Evolutionary conservation across 1,140 invertebrate species (phyloP).

Genomic region (Coenobita brevimanus): DNA sequence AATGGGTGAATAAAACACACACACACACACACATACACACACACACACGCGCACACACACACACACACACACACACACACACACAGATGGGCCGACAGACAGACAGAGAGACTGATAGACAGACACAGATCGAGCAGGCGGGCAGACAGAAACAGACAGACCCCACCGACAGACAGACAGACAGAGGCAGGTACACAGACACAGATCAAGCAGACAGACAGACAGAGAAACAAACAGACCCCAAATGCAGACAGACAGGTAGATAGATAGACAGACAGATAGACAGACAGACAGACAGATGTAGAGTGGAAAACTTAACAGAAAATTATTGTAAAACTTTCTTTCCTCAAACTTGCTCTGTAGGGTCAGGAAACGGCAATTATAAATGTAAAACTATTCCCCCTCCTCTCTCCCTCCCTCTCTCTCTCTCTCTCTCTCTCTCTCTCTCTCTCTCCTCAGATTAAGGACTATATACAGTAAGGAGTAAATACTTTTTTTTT

Average conservation of each 20-base stretch:
- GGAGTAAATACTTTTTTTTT: too few relatives aligned
- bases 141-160: too few relatives aligned
- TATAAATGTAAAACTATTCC: too few relatives aligned
- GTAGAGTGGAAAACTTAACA: neutral
- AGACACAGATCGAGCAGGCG: neutral
- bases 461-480: neutral
- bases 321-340: neutral
- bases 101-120: neutral
- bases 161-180: neutral
- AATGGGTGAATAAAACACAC: neutral
- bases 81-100: too few relatives aligned
- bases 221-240: too few relatives aligned
- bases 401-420: too few relatives aligned
- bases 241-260: too few relatives aligned
- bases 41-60: neutral
- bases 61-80: neutral
- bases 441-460: neutral
- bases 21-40: neutral
- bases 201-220: too few relatives aligned
- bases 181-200: neutral
- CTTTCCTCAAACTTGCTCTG: neutral
- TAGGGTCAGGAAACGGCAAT: too few relatives aligned
- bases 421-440: conserved; percentile 1
- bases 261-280: too few relatives aligned
- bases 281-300: neutral